Evolutionary conservation across 2,113 vertebrate genomes (phyloP).

Genomic region (Caracal caracal): DNA sequence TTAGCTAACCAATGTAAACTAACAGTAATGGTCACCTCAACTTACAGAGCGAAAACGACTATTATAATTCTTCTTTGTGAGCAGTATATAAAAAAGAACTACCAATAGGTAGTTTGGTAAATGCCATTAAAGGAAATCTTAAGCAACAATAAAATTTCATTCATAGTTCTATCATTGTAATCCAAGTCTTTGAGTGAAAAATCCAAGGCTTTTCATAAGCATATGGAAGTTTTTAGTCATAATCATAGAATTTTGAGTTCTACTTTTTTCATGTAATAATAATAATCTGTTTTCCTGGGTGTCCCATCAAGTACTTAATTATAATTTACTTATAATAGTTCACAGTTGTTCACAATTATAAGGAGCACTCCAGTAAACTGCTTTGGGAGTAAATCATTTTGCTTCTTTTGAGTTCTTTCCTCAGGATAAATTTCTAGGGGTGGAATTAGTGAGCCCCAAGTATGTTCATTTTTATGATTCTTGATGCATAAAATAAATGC

Average conservation of each 20-base stretch:
- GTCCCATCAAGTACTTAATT: not conserved
- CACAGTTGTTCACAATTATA: not conserved
- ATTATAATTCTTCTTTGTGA: not conserved
- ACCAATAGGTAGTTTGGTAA: not conserved
- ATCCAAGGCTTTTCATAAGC: constrained; percentile 15
- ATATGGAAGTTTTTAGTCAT: constrained; percentile 8
- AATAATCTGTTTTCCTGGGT: not conserved
- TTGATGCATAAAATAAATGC: not conserved
- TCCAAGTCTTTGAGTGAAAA: not conserved
- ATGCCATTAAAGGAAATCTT: not conserved
- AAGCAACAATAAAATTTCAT: not conserved
- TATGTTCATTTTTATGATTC: not conserved
- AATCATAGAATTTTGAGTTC: not conserved
- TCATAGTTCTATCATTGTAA: not conserved
- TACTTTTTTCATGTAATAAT: not conserved
- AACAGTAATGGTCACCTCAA: not conserved
- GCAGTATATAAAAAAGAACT: not conserved
- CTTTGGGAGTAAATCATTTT: not conserved
- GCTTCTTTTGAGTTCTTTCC: not conserved
- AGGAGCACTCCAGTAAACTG: not conserved
- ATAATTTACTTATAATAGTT: not conserved
- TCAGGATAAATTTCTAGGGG: constrained; percentile 3
- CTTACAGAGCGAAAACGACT: not conserved
- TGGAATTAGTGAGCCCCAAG: not conserved
- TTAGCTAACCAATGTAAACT: not conserved